These are phyloP conservation scores for Rhogogaster chlorosoma DNA, from an alignment of 2,888 invertebrate genomes.

Conservation along the genomic window DNA sequence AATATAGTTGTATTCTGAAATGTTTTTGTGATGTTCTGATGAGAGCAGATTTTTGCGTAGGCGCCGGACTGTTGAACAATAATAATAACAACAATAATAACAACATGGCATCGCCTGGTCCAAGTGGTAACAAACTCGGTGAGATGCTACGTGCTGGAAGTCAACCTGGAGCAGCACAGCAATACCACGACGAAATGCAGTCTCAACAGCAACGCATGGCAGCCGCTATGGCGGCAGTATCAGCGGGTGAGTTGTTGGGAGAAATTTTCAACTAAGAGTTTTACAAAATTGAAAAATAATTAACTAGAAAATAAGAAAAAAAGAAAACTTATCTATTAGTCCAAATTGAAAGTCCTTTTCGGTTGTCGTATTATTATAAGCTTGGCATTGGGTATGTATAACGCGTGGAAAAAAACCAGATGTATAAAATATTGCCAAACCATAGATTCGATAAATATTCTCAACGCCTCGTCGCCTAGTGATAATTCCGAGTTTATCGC, in stretches of 20 bases:
- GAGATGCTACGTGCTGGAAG: slow-evolving; percentile 75
- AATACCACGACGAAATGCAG: slow-evolving; percentile 81
- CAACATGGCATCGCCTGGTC: slow-evolving; percentile 77
- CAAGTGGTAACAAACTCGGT: slow-evolving; percentile 76
- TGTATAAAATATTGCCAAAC: not conserved
- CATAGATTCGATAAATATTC: not conserved
- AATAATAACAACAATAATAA: slow-evolving; percentile 85
- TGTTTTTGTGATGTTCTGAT: slow-evolving; percentile 66
- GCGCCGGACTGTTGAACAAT: slow-evolving; percentile 84
- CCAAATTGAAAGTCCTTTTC: not conserved
- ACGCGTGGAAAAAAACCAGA: not conserved
- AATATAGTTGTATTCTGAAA: not conserved
- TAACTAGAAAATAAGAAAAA: not conserved
- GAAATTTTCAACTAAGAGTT: not conserved
- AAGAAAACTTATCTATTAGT: not conserved
- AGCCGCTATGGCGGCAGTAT: slow-evolving; percentile 76
- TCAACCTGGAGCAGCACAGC: slow-evolving; percentile 74
- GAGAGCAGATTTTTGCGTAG: slow-evolving; percentile 79
- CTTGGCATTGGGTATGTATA: not conserved
- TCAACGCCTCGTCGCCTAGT: not conserved
- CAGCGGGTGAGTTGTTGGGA: slow-evolving; percentile 69
- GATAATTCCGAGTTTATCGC: not conserved
- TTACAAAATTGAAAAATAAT: not conserved
- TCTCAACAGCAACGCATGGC: slow-evolving; percentile 81
- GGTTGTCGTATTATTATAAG: not conserved